Evolutionary conservation across 2,888 invertebrate genomes (phyloP), one percentile per base, ranked within the genome.

Genomic region (Myopa testacea): DNA sequence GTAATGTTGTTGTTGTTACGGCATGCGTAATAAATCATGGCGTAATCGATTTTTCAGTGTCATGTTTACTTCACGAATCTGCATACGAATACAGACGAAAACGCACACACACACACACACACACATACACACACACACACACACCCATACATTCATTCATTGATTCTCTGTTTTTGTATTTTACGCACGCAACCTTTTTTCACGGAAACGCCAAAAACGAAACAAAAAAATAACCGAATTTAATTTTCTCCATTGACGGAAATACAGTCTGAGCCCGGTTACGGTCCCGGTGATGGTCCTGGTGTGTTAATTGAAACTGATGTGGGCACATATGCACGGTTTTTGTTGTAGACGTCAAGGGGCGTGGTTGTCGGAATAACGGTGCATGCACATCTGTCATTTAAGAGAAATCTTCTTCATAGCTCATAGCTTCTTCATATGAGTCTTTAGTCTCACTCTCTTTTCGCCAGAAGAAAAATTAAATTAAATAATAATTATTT

Each of bases 31-130:
- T 70, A 70, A 70, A 70, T 70, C 70, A 70, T 55, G 16, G 26
- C 7, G 16, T 70, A 75, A 75, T 75, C 75, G 75, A 75, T 75
- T 75, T 58, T 60, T 58, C 34, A 45, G 45, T 60, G 69, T 34
- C 70, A 55, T 55, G 55, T 75, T 74, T 74, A 74, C 67, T 38
- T 67, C 14, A 67, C 40, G 67, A 67, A 67, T 67, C 14, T 34
- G 34, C 63, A 63, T 34, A 8, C 63, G 26, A 3, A 12, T 26
- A 63, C 19, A 62, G 26, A 12, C 50, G 4, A 50, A 19, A 69
- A 19, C 55, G 3, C 26, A 69, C 16, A 60, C 37, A 19, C 16
- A 45, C 14, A 19, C 38, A 60, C 12, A 71, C n/a, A 19, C 60
- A 50, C n/a, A 40, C 62, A 72, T 14, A 19, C 71, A 71, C 52